Conservation (phyloP, 2,113 vertebrate species). For the Silurus asotus region DNA sequence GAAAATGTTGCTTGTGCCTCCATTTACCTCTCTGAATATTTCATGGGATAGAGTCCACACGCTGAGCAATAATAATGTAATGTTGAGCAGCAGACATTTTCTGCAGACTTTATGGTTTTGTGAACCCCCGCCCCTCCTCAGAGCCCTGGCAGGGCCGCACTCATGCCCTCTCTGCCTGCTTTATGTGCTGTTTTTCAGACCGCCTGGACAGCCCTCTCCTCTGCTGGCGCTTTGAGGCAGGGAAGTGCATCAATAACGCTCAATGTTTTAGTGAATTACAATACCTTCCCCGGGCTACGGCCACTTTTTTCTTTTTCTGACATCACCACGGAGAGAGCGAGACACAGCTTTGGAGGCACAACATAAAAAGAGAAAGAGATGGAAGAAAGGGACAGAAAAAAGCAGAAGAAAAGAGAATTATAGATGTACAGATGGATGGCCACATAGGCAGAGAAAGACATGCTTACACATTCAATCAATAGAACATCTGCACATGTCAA, state of each 20-base stretch:
- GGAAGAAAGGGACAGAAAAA: slow-evolving; percentile 40
- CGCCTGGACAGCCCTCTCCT: slow-evolving; percentile 45
- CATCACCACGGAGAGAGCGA: slow-evolving; percentile 33
- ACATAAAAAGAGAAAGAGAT: slow-evolving; percentile 25
- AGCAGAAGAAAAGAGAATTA: slow-evolving; percentile 17
- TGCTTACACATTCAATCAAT: slow-evolving; percentile 35
- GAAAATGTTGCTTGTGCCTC: slow-evolving; percentile 53
- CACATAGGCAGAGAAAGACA: slow-evolving; percentile 21
- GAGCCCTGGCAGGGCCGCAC: slow-evolving; percentile 22
- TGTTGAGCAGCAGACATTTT: slow-evolving; percentile 51
- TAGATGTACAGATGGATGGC: not conserved
- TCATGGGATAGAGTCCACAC: slow-evolving; percentile 46
- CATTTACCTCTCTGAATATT: slow-evolving; percentile 56
- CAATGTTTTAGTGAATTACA: slow-evolving; percentile 61
- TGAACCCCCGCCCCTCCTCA: slow-evolving; percentile 23
- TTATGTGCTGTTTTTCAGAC: slow-evolving; percentile 53
- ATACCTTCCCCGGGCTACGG: slow-evolving; percentile 51
- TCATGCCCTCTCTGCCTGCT: slow-evolving; percentile 43
- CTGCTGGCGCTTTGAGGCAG: slow-evolving; percentile 45
- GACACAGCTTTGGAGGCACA: slow-evolving; percentile 42
- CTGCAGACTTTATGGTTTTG: slow-evolving; percentile 43
- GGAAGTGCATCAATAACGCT: slow-evolving; percentile 57
- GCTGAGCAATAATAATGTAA: slow-evolving; percentile 49
- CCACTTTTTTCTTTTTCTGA: slow-evolving; percentile 47
- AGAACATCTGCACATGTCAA: slow-evolving; percentile 38